Evolutionary conservation across 2,888 invertebrate species (phyloP), one percentile per base, ranked within the genome.

Genomic region (Drosophila meridiana): DNA sequence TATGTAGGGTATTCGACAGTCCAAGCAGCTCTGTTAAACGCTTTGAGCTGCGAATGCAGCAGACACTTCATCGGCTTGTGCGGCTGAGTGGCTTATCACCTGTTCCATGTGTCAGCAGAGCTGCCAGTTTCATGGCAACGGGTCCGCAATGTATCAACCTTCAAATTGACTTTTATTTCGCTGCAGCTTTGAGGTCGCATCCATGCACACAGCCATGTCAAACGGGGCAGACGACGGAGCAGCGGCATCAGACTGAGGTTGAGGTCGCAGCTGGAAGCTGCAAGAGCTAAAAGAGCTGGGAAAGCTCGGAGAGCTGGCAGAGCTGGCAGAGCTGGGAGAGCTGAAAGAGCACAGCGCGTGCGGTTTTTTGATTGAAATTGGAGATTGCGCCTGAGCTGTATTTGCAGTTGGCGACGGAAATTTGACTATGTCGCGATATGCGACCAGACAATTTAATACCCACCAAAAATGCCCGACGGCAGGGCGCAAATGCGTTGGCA

Each of bases 281-380:
- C 9, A 42, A 28, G 43, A 20, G 45, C 45, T 45, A 11, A 3
- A 7, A 45, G 32, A 48, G 52, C n/a, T 62, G 50, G 59, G 20
- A 20, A 20, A 20, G 20, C 20, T 20, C 20, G 13, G 36, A 28
- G 43, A 20, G 45, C 45, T 45, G 26, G 8, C n/a, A 45, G 32
- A 48, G 52, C n/a, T 62, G 50, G 59, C 52, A 36, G 11, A 42
- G 52, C 20, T 63, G 43, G 57, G 48, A 36, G 11, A 42, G 36
- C 40, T 55, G 40, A 63, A 58, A 69, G 70, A 62, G 73, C 60
- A 40, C 34, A 76, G 59, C 76, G 80, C 76, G 68, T 77, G 84
- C 77, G 87, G 87, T 87, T 89, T 89, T 83, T 89, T 89, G 82
- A 86, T 86, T 86, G 85, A 89, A 86, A 86, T 86, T 89, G 82